A percentile compares a stretch with the other conserved stretches of the same genome.
Conservation (phyloP, 1,140 invertebrate species). For the Microplitis mediator region DNA sequence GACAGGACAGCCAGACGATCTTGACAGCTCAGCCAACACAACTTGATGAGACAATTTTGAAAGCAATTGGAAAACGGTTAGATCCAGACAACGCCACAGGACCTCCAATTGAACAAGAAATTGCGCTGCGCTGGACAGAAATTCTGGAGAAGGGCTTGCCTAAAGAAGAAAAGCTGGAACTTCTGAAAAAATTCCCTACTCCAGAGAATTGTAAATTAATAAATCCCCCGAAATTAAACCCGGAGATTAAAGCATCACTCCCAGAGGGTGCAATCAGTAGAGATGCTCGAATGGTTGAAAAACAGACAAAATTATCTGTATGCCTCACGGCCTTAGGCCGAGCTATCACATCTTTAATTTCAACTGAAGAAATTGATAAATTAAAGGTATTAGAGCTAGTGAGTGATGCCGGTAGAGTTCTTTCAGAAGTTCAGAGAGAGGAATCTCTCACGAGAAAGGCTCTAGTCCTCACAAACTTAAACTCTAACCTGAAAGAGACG, state of each 20-base stretch:
- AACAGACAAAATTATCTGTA: constrained; percentile 11
- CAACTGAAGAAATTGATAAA: not conserved
- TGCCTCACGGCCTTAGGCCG: not conserved
- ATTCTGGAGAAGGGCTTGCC: constrained; percentile 24
- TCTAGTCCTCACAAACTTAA: too few relatives aligned
- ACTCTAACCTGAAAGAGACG: too few relatives aligned
- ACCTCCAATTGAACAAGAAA: constrained; percentile 12
- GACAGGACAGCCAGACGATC: too few relatives aligned
- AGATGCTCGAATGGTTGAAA: constrained; percentile 21
- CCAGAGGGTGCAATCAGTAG: constrained; percentile 16
- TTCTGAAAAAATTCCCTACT: constrained; percentile 18
- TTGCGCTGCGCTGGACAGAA: constrained; percentile 14
- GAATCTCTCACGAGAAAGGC: too few relatives aligned
- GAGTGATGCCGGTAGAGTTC: too few relatives aligned
- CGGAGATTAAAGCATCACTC: constrained; percentile 12
- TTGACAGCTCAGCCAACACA: too few relatives aligned
- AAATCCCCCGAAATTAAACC: constrained; percentile 20
- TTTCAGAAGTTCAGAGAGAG: too few relatives aligned
- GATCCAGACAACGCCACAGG: constrained; percentile 11
- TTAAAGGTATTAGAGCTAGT: too few relatives aligned
- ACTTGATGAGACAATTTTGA: not conserved
- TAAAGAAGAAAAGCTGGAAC: not conserved
- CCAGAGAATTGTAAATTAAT: constrained; percentile 12
- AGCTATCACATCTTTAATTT: not conserved
- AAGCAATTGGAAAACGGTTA: constrained; percentile 18